Conservation (phyloP, 2,113 vertebrate genomes). For the Zosterops japonicus region DNA sequence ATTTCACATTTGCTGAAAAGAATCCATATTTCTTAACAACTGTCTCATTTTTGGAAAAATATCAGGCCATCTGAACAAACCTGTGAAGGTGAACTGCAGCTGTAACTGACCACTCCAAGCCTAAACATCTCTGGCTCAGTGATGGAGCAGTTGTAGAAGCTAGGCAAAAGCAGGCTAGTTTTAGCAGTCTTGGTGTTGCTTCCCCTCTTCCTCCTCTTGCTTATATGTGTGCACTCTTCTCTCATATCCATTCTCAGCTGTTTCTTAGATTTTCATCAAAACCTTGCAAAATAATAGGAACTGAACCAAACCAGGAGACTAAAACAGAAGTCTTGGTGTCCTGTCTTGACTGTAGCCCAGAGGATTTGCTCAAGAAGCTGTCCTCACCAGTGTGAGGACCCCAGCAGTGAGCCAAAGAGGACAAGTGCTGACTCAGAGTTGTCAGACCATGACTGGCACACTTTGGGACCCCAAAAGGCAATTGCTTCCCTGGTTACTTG, state of each 20-base stretch:
- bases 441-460: not conserved
- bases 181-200: not conserved
- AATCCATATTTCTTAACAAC: not conserved
- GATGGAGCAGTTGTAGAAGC: not conserved
- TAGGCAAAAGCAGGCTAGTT: not conserved
- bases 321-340: not conserved
- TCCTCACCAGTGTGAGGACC: not conserved
- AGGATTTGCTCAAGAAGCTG: not conserved
- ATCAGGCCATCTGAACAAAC: not conserved
- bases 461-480: accelerated
- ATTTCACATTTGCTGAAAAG: constrained; percentile 9
- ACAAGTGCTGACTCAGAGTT: not conserved
- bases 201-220: not conserved
- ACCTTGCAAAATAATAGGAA: not conserved
- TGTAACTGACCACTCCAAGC: not conserved
- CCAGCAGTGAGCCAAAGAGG: not conserved
- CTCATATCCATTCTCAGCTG: not conserved
- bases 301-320: not conserved
- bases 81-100: not conserved
- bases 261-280: not conserved
- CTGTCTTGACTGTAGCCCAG: not conserved
- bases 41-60: not conserved
- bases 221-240: not conserved
- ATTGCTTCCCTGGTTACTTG: not conserved
- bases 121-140: not conserved